A percentile compares a stretch with the other conserved stretches of the same genome.
phyloP scores from a whole-genome alignment of 2,888 invertebrate genomes.

The Steromphala cineraria region DNA sequence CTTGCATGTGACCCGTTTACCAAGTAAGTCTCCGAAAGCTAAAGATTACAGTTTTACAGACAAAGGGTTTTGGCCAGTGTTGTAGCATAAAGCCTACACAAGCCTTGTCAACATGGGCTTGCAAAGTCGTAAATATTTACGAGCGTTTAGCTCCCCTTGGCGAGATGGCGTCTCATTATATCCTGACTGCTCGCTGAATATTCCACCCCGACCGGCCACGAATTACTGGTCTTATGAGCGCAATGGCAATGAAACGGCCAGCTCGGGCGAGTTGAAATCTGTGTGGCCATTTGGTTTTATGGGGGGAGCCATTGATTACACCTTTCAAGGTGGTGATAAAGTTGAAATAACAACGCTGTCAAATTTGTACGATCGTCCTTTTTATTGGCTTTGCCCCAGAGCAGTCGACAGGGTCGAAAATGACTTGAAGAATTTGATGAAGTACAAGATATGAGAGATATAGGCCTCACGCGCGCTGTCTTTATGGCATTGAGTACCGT shows the following conservation, averaged over 20 bases:
- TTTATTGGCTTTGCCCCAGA: constrained; percentile 1
- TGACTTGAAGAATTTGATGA: not conserved
- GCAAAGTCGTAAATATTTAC: constrained; percentile 1
- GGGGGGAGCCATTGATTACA: not conserved
- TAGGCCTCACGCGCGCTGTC: not conserved
- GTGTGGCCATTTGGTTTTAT: constrained; percentile 18
- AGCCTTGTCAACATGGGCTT: not conserved
- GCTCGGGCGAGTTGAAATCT: not conserved
- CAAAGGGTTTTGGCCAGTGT: too few species aligned
- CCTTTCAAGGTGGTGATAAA: not conserved
- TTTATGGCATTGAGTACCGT: not conserved
- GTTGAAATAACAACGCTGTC: constrained; percentile 13
- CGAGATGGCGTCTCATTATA: not conserved
- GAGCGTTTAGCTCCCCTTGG: not conserved
- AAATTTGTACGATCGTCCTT: constrained; percentile 12
- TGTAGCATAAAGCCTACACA: too few species aligned
- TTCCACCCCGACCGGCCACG: not conserved
- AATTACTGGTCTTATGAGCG: not conserved
- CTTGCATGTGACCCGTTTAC: too few species aligned
- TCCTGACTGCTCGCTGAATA: not conserved
- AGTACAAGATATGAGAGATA: not conserved
- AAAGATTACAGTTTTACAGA: too few species aligned
- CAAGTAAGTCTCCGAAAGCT: too few species aligned
- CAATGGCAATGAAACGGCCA: not conserved
- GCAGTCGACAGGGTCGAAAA: not conserved